A percentile compares a stretch with the other conserved stretches of the same genome.
These are phyloP conservation scores for Chelonoidis abingdonii DNA, from an alignment of 2,113 vertebrate genomes.

Conservation along the genomic window DNA sequence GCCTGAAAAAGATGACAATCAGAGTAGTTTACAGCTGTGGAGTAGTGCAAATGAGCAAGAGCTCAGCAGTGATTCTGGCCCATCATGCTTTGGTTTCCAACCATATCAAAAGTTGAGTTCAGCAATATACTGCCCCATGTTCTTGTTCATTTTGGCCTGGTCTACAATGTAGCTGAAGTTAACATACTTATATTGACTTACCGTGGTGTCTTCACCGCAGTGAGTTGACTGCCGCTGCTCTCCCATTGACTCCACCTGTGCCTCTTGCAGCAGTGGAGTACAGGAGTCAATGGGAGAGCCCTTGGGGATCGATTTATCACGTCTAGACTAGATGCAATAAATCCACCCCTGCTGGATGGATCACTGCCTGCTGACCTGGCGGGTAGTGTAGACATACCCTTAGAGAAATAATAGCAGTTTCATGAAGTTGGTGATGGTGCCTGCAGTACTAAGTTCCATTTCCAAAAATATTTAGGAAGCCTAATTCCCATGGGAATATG, in stretches of 20 bases:
- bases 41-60: neutral
- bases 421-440: neutral
- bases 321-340: too few species aligned
- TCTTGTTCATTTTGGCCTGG: neutral
- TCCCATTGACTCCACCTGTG: too few species aligned
- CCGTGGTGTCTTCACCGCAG: too few species aligned
- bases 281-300: too few species aligned
- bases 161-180: too few species aligned
- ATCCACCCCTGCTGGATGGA: too few species aligned
- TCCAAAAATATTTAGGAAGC: neutral
- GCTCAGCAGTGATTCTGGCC: neutral
- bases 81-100: rapidly evolving
- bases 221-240: too few species aligned
- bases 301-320: too few species aligned
- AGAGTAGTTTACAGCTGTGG: rapidly evolving
- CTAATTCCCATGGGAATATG: neutral
- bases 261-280: too few species aligned
- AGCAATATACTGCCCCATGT: neutral
- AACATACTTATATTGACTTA: too few species aligned
- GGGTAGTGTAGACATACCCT: too few species aligned
- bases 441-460: neutral
- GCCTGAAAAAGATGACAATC: neutral
- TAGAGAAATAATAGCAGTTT: neutral
- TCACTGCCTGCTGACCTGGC: too few species aligned
- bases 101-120: neutral